These are phyloP conservation scores for Caenorhabditis afra DNA, from an alignment of 2,888 invertebrate species.

Conservation along the genomic window DNA sequence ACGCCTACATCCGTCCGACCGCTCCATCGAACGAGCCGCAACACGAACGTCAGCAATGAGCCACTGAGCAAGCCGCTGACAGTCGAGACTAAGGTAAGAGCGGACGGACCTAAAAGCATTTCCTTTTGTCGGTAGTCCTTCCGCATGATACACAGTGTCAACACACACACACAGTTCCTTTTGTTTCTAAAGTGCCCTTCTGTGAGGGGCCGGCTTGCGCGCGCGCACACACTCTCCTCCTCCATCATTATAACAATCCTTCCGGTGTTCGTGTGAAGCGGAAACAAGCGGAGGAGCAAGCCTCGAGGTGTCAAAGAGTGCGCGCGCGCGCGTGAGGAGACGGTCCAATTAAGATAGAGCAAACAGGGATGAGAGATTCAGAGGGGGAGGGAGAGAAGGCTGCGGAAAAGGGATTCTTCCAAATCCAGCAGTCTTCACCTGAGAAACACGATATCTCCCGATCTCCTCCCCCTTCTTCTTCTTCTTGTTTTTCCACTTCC, in stretches of 20 bases:
- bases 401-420: too few relatives aligned
- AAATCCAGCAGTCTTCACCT: too few relatives aligned
- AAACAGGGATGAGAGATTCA: conserved; percentile 26
- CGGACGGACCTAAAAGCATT: not conserved
- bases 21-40: conserved; percentile 53
- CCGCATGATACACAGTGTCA: conserved; percentile 16
- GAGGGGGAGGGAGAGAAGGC: not conserved
- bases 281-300: conserved; percentile 20
- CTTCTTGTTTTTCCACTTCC: conserved; percentile 21
- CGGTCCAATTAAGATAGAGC: conserved; percentile 18
- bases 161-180: conserved; percentile 2
- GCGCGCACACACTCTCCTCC: too few relatives aligned
- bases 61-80: conserved; percentile 31
- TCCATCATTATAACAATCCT: conserved; percentile 49
- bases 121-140: not conserved
- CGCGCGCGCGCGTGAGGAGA: conserved; percentile 11
- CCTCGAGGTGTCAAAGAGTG: conserved; percentile 38
- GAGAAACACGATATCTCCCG: conserved; percentile 25
- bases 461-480: too few relatives aligned
- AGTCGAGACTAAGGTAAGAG: conserved; percentile 53
- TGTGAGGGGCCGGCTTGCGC: not conserved
- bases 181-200: conserved; percentile 44
- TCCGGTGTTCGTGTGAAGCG: conserved; percentile 55
- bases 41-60: conserved; percentile 5
- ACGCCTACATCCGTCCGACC: conserved; percentile 43